A percentile compares a stretch with the other conserved stretches of the same genome.
Evolutionary conservation across 2,797 vertebrate genomes (phyloP).

Genomic region (Centropyge bicolor): DNA sequence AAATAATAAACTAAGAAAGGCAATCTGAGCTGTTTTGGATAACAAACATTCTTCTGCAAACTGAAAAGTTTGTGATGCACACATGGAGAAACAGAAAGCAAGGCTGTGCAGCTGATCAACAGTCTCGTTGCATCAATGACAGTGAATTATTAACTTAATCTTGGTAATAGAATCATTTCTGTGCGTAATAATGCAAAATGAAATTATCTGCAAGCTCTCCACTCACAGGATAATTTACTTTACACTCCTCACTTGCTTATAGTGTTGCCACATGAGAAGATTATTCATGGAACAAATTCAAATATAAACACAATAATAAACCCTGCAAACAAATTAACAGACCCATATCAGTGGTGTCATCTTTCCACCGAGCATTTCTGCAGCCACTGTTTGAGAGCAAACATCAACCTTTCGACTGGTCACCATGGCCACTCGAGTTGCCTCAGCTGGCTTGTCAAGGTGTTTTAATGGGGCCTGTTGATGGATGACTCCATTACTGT

Average conservation of each 20-base stretch:
- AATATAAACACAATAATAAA: slow-evolving; percentile 21
- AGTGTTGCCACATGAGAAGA: neutral
- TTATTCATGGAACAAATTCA: neutral
- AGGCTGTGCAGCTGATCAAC: neutral
- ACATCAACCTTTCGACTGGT: slow-evolving; percentile 72
- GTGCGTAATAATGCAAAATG: neutral
- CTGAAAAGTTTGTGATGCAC: neutral
- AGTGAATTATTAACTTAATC: neutral
- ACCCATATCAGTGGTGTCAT: slow-evolving; percentile 2
- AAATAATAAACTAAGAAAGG: neutral
- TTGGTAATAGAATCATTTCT: neutral
- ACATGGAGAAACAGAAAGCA: neutral
- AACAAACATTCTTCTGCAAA: neutral
- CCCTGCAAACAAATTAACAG: slow-evolving; percentile 23
- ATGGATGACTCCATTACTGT: slow-evolving; percentile 86
- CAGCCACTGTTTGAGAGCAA: slow-evolving; percentile 65
- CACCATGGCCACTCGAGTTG: slow-evolving; percentile 75
- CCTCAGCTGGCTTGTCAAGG: slow-evolving; percentile 81
- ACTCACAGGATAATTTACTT: neutral
- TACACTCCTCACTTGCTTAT: neutral
- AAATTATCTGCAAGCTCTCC: neutral
- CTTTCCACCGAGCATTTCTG: slow-evolving; percentile 39
- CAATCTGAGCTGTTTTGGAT: neutral
- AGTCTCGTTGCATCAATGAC: neutral
- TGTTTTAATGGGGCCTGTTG: slow-evolving; percentile 82